Evolutionary conservation across 2,113 vertebrate species (phyloP).

Genomic region (Carassius auratus): DNA sequence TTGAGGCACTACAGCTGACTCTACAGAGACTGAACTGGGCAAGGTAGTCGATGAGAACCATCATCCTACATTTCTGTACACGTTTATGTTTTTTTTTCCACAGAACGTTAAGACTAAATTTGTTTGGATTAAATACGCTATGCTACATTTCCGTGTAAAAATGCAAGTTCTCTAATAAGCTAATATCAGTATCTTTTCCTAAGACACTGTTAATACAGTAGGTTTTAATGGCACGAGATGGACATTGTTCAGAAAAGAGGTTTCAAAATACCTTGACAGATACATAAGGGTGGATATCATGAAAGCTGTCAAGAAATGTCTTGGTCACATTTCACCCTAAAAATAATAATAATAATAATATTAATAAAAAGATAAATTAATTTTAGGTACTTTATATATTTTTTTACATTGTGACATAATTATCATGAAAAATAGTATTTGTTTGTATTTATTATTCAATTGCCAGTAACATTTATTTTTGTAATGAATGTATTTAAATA

Average conservation of each 20-base stretch:
- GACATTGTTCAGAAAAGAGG: not conserved
- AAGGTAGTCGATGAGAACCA: not conserved
- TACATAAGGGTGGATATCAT: not conserved
- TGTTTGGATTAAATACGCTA: slow-evolving; percentile 21
- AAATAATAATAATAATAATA: not conserved
- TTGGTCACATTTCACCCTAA: not conserved
- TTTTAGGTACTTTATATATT: not conserved
- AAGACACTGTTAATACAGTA: slow-evolving; percentile 18
- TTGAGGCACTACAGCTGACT: slow-evolving; percentile 20
- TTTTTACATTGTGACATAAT: not conserved
- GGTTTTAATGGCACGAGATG: not conserved
- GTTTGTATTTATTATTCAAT: not conserved
- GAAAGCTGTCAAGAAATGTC: not conserved
- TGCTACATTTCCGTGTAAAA: not conserved
- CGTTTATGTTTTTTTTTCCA: too few species aligned
- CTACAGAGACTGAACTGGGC: not conserved
- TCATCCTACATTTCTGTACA: not conserved
- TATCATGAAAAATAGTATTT: not conserved
- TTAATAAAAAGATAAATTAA: not conserved
- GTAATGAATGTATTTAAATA: not conserved
- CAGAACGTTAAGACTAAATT: not conserved
- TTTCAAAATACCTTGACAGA: not conserved
- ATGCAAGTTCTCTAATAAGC: not conserved
- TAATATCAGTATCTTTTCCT: slow-evolving; percentile 1
- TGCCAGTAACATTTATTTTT: not conserved